Conservation (phyloP, 1,140 invertebrate genomes). For the Metopolophium dirhodum region DNA sequence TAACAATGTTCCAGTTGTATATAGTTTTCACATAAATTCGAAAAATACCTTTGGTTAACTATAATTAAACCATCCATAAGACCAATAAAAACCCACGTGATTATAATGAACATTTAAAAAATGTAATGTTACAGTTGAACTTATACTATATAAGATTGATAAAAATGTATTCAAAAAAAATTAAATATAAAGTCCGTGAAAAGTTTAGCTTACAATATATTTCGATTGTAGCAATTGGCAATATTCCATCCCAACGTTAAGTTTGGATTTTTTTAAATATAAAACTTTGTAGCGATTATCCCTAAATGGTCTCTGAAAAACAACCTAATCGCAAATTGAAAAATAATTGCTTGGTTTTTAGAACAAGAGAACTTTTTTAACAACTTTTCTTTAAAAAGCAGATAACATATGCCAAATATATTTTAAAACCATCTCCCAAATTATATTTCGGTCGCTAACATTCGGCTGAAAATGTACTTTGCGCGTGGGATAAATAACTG, state of each 20-base stretch:
- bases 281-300: background rate
- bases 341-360: background rate
- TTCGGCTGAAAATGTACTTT: background rate
- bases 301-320: background rate
- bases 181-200: background rate
- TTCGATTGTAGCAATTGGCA: background rate
- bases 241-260: background rate
- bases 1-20: background rate
- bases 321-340: background rate
- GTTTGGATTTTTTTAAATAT: background rate
- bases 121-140: background rate
- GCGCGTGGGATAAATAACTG: background rate
- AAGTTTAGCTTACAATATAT: background rate
- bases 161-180: background rate
- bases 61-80: background rate
- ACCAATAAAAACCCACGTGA: background rate
- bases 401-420: background rate
- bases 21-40: background rate
- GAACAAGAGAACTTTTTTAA: background rate
- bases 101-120: background rate
- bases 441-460: background rate
- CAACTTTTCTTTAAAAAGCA: background rate
- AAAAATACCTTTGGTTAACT: background rate
- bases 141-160: background rate
- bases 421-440: background rate